phyloP scores from a whole-genome alignment of 2,113 vertebrate genomes.

The Erythrocercus mccallii region DNA sequence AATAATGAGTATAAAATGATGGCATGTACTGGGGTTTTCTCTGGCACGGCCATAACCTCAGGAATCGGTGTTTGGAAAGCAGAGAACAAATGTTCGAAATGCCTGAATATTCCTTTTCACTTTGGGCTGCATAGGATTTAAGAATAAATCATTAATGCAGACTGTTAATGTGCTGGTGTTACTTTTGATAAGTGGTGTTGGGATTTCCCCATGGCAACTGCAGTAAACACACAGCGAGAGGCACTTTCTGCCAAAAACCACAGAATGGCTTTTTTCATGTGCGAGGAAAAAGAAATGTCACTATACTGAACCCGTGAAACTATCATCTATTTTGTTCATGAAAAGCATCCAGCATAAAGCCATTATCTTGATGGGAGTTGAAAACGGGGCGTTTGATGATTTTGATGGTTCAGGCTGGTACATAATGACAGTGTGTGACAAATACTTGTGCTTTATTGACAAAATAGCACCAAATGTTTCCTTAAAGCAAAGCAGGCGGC shows the following conservation, averaged over 20 bases:
- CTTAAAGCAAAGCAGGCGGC: neutral
- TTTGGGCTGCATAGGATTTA: neutral
- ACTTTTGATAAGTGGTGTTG: slow-evolving; percentile 46
- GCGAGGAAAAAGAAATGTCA: slow-evolving; percentile 17
- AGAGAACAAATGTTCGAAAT: neutral
- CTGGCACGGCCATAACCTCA: neutral
- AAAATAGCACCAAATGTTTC: slow-evolving; percentile 44
- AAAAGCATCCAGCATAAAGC: slow-evolving; percentile 2
- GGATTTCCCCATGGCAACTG: slow-evolving; percentile 57
- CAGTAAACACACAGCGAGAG: slow-evolving; percentile 18
- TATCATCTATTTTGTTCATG: neutral
- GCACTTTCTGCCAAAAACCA: slow-evolving; percentile 23
- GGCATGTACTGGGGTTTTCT: neutral
- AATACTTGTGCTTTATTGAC: slow-evolving; percentile 35
- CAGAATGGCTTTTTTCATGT: slow-evolving; percentile 48
- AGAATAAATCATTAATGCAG: neutral
- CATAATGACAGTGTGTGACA: slow-evolving; percentile 37
- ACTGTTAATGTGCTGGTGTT: neutral
- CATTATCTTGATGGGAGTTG: neutral
- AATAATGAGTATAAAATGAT: neutral
- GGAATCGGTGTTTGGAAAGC: neutral
- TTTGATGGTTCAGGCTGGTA: neutral
- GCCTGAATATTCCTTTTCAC: neutral
- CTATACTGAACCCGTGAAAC: neutral
- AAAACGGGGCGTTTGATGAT: neutral